Conservation (phyloP, 2,888 invertebrate genomes). For the Gari tellinella region DNA sequence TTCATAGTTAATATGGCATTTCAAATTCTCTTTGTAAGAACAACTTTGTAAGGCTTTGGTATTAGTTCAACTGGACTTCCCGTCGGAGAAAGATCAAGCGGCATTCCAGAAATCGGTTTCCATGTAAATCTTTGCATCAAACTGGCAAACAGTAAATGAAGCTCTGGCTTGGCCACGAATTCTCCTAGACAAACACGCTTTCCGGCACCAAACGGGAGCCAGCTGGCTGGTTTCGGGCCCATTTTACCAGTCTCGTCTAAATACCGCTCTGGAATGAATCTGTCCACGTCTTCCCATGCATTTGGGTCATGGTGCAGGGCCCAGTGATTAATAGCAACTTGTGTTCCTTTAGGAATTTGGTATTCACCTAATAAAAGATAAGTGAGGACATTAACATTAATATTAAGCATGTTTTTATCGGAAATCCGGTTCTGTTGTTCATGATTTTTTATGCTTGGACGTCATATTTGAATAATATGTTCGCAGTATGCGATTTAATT, state of each 20-base stretch:
- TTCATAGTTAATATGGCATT: no score
- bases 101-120: conserved; percentile 49
- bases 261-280: conserved; percentile 74
- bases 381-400: conserved; percentile 10
- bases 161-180: conserved; percentile 70
- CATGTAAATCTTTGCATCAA: conserved; percentile 63
- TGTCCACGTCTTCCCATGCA: conserved; percentile 67
- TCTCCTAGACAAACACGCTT: conserved; percentile 77
- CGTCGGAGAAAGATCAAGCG: conserved; percentile 22
- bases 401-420: no score
- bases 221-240: conserved; percentile 67
- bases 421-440: no score
- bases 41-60: conserved; percentile 40
- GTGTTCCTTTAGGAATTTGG: conserved; percentile 69
- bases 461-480: no score
- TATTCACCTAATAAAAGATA: conserved; percentile 69
- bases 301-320: conserved; percentile 69
- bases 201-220: conserved; percentile 77
- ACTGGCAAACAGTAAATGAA: conserved; percentile 65
- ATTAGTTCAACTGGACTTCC: not conserved
- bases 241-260: conserved; percentile 69
- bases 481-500: no score
- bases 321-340: conserved; percentile 68
- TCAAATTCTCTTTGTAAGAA: conserved; percentile 16
- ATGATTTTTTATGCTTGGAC: no score